These are phyloP conservation scores for Tretioscincus oriximinensis DNA, from an alignment of 2,113 vertebrate species.

Conservation along the genomic window DNA sequence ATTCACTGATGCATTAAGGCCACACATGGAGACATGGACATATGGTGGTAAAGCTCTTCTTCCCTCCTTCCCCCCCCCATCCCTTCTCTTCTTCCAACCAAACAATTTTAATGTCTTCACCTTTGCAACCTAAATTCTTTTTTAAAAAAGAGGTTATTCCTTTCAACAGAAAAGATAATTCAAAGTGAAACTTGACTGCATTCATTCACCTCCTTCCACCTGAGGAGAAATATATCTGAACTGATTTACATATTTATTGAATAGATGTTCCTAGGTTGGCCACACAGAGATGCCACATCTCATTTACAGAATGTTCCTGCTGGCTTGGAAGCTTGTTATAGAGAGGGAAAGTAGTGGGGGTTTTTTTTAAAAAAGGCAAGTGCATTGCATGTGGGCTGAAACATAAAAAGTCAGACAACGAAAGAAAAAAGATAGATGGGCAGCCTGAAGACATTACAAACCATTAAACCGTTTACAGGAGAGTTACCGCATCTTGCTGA, in stretches of 20 bases:
- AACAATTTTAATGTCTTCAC: slow-evolving; percentile 30
- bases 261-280: slow-evolving; percentile 43
- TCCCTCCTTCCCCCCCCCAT: background rate
- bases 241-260: slow-evolving; percentile 62
- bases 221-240: slow-evolving; percentile 47
- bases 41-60: background rate
- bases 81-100: background rate
- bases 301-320: slow-evolving; percentile 53
- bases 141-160: slow-evolving; percentile 26
- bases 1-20: too few species aligned
- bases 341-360: background rate
- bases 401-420: slow-evolving; percentile 51
- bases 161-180: slow-evolving; percentile 45
- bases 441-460: slow-evolving; percentile 54
- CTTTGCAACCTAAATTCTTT: slow-evolving; percentile 28
- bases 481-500: slow-evolving; percentile 25
- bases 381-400: slow-evolving; percentile 31
- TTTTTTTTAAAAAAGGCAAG: slow-evolving; percentile 37
- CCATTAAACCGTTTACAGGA: slow-evolving; percentile 55
- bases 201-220: slow-evolving; percentile 48
- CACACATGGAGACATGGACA: background rate
- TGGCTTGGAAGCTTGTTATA: slow-evolving; percentile 54
- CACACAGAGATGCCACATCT: background rate
- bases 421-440: slow-evolving; percentile 39
- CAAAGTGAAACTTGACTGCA: slow-evolving; percentile 39